These are phyloP conservation scores for Cervus canadensis DNA, from an alignment of 2,113 vertebrate genomes.

Conservation along the genomic window DNA sequence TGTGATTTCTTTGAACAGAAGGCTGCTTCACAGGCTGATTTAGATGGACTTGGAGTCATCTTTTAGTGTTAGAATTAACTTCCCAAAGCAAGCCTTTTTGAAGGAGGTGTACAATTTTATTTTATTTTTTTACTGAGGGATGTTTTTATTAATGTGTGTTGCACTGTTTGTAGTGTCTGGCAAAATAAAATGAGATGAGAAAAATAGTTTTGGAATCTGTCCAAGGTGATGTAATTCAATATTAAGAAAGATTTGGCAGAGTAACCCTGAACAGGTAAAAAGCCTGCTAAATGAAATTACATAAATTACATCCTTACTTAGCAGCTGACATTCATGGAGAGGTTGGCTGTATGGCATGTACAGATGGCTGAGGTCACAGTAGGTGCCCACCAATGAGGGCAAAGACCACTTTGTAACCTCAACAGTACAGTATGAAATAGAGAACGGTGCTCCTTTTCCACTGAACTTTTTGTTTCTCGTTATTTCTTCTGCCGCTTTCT, in stretches of 20 bases:
- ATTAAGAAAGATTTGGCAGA: slow-evolving; percentile 25
- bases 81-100: slow-evolving; percentile 15
- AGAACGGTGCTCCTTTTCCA: background rate
- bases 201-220: background rate
- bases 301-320: background rate
- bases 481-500: background rate
- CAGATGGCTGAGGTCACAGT: background rate
- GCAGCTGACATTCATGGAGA: background rate
- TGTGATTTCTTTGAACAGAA: slow-evolving; percentile 34
- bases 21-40: background rate
- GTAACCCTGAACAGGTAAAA: background rate
- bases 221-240: background rate
- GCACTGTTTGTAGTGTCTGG: background rate
- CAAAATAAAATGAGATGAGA: background rate
- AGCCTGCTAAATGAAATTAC: slow-evolving; percentile 25
- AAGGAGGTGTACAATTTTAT: background rate
- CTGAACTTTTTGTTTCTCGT: background rate
- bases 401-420: slow-evolving; percentile 4
- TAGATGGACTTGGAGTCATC: background rate
- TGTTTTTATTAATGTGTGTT: background rate
- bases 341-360: background rate
- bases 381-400: background rate
- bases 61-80: background rate
- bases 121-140: background rate
- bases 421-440: background rate